These are phyloP conservation scores for Nephrotoma guestfalica DNA, from an alignment of 2,888 invertebrate species.

Conservation along the genomic window DNA sequence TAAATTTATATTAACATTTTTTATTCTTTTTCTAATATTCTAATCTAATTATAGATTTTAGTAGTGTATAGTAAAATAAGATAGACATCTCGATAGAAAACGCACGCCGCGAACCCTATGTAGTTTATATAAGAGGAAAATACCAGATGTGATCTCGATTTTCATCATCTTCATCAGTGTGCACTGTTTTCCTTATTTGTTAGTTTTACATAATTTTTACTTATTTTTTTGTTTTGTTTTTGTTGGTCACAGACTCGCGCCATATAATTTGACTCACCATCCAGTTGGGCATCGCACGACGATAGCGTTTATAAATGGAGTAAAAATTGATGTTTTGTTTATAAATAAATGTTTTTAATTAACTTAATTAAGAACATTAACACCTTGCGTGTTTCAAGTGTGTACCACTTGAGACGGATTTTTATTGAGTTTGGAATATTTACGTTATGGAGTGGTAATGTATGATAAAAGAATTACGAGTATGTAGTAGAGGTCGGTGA, in stretches of 20 bases:
- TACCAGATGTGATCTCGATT: neutral
- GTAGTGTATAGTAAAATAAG: neutral
- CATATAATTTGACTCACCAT: neutral
- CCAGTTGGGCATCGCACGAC: neutral
- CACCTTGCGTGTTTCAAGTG: neutral
- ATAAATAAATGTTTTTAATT: neutral
- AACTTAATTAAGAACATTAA: neutral
- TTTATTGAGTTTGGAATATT: neutral
- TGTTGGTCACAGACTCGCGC: neutral
- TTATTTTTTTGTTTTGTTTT: neutral
- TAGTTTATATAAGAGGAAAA: neutral
- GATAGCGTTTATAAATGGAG: neutral
- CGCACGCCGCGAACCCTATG: neutral
- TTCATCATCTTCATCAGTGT: neutral
- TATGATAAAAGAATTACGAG: neutral
- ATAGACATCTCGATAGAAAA: neutral
- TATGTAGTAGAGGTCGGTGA: too few relatives aligned
- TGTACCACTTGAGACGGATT: neutral
- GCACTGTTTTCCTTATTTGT: neutral
- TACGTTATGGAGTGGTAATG: neutral
- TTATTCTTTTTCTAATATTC: neutral
- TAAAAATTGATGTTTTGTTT: neutral
- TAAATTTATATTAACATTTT: neutral
- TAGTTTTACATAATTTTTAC: neutral
- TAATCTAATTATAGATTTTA: neutral